These are phyloP conservation scores for Drosophila mulleri DNA, from an alignment of 2,888 invertebrate genomes.

Conservation along the genomic window DNA sequence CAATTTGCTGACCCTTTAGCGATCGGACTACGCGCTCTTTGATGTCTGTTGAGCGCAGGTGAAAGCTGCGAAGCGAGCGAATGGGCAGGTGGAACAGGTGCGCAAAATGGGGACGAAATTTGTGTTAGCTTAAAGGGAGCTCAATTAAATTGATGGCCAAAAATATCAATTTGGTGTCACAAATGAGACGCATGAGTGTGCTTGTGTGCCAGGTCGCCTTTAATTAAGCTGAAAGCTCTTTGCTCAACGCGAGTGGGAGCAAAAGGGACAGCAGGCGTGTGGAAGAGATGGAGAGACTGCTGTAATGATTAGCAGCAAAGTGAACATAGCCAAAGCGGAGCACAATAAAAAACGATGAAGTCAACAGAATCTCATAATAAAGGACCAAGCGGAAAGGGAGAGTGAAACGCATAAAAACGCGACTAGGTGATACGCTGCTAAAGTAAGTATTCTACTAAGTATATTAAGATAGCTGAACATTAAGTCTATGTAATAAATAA, in stretches of 20 bases:
- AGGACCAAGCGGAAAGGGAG: neutral
- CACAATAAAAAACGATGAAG: neutral
- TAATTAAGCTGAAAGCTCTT: conserved; percentile 55
- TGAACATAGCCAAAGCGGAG: neutral
- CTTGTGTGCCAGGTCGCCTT: conserved; percentile 1
- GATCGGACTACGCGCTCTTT: neutral
- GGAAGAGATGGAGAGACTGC: neutral
- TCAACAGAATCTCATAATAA: neutral
- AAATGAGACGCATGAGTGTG: conserved; percentile 15
- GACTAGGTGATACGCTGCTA: neutral
- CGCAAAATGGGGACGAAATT: neutral
- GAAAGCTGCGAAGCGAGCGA: neutral
- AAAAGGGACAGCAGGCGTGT: neutral
- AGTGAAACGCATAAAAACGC: no score
- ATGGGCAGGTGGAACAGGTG: neutral
- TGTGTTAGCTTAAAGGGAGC: neutral
- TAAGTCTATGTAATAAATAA: no score
- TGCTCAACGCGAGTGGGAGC: neutral
- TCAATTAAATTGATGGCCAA: conserved; percentile 52
- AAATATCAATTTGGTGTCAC: conserved; percentile 35
- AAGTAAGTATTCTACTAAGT: no score
- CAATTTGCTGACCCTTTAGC: conserved; percentile 24
- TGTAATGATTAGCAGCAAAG: conserved; percentile 19
- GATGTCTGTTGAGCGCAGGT: neutral
- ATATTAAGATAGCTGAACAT: no score